Evolutionary conservation across 2,888 invertebrate genomes (phyloP).

Genomic region (Napeogenes sylphis): DNA sequence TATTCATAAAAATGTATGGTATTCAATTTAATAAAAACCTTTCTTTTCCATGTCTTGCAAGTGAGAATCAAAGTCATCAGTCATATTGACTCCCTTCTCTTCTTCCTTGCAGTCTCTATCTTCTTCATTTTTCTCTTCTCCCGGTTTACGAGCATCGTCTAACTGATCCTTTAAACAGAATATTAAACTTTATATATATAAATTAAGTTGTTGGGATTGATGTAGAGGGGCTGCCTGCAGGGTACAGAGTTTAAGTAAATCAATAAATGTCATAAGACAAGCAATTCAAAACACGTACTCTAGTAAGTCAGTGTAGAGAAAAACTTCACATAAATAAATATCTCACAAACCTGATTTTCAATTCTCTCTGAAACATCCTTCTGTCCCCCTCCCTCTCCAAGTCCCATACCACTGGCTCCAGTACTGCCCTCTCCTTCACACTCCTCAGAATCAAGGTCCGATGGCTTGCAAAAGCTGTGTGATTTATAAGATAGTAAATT

Average conservation of each 20-base stretch:
- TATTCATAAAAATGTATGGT: too few relatives aligned
- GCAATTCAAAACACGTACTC: too few relatives aligned
- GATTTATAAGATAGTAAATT: too few relatives aligned
- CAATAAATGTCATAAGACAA: too few relatives aligned
- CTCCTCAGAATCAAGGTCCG: slow-evolving; percentile 87
- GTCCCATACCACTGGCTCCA: slow-evolving; percentile 87
- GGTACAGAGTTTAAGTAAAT: too few relatives aligned
- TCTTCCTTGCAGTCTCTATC: slow-evolving; percentile 90
- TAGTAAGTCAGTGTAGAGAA: too few relatives aligned
- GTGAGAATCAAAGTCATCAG: slow-evolving; percentile 95
- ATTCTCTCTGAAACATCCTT: slow-evolving; percentile 97
- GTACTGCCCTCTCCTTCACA: slow-evolving; percentile 81
- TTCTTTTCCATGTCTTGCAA: slow-evolving; percentile 86
- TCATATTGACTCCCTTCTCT: slow-evolving; percentile 96
- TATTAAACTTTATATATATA: background rate
- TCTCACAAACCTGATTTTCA: slow-evolving; percentile 73
- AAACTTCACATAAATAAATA: background rate
- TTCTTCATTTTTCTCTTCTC: slow-evolving; percentile 86
- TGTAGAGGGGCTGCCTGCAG: too few relatives aligned
- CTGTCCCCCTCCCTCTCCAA: slow-evolving; percentile 95
- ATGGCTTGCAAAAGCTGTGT: slow-evolving; percentile 93
- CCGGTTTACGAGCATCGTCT: slow-evolving; percentile 89
- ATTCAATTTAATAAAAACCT: slow-evolving; percentile 46
- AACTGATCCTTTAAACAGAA: slow-evolving; percentile 85
- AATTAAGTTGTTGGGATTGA: too few relatives aligned